A percentile compares a stretch with the other conserved stretches of the same genome.
phyloP scores from a whole-genome alignment of 2,888 invertebrate species.

The Dioctria rufipes region DNA sequence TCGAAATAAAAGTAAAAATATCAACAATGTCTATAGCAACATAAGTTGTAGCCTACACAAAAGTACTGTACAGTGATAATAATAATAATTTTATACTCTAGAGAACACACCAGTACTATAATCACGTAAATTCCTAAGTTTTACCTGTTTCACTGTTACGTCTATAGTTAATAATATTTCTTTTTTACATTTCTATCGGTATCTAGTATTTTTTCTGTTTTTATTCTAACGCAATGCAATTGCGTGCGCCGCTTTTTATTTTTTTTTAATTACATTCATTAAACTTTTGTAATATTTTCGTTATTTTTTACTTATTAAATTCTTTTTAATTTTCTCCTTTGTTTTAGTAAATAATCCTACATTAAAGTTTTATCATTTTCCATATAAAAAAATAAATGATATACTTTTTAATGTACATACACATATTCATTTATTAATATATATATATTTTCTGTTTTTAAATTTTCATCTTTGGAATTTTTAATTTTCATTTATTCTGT shows the following conservation, averaged over 20 bases:
- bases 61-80: constrained; percentile 17
- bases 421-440: background rate
- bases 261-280: constrained; percentile 5
- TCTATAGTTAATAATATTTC: constrained; percentile 16
- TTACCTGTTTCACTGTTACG: constrained; percentile 40
- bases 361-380: constrained; percentile 44
- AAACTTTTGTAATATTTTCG: background rate
- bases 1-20: background rate
- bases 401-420: constrained; percentile 44
- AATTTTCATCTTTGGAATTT: background rate
- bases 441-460: constrained; percentile 9
- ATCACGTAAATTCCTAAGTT: constrained; percentile 41
- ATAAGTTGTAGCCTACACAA: background rate
- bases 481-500: constrained; percentile 14
- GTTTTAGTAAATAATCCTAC: constrained; percentile 30
- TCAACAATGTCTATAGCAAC: constrained; percentile 11
- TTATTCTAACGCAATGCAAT: background rate
- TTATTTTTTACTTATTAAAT: background rate
- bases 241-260: too few species aligned
- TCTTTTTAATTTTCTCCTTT: background rate
- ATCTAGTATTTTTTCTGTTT: constrained; percentile 7
- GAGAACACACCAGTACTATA: constrained; percentile 44
- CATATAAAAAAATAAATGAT: constrained; percentile 50
- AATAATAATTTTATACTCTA: constrained; percentile 33
- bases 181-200: constrained; percentile 9